Percentiles rank a stretch among this genome's conserved stretches.
Evolutionary conservation across 2,888 invertebrate species (phyloP).

Genomic region (Drosophila paucipuncta): DNA sequence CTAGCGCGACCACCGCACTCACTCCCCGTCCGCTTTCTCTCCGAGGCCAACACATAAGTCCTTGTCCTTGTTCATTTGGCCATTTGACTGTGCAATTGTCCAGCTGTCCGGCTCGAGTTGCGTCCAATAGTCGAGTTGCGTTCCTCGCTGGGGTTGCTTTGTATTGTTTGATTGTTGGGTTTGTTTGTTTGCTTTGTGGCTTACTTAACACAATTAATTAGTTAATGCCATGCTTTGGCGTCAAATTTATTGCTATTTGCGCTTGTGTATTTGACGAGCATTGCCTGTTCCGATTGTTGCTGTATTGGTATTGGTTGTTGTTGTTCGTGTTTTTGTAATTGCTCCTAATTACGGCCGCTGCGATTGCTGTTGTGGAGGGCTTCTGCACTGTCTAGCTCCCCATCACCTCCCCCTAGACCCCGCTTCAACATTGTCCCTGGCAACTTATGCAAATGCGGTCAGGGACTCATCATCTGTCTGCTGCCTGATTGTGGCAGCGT

Average conservation of each 20-base stretch:
- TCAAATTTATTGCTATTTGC: conserved; percentile 77
- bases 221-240: conserved; percentile 75
- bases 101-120: conserved; percentile 1
- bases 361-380: conserved; percentile 56
- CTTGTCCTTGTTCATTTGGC: conserved; percentile 28
- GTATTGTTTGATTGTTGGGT: conserved; percentile 29
- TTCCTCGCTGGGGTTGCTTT: conserved; percentile 9
- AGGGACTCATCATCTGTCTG: conserved; percentile 50
- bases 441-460: conserved; percentile 68
- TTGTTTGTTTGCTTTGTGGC: conserved; percentile 57
- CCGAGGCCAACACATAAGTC: not conserved
- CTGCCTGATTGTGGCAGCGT: conserved; percentile 34
- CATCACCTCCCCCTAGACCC: not conserved
- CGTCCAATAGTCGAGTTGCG: conserved; percentile 21
- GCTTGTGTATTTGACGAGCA: conserved; percentile 70
- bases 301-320: conserved; percentile 31
- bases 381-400: not conserved
- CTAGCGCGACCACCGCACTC: not conserved
- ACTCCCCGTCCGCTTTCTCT: not conserved
- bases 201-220: conserved; percentile 78
- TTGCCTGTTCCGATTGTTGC: conserved; percentile 30
- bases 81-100: conserved; percentile 9
- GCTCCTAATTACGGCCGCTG: conserved; percentile 67
- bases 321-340: conserved; percentile 64
- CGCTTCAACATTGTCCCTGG: conserved; percentile 11